A percentile compares a stretch with the other conserved stretches of the same genome.
These are phyloP conservation scores for Idaea dimidiata DNA, from an alignment of 2,888 invertebrate genomes.

Conservation along the genomic window DNA sequence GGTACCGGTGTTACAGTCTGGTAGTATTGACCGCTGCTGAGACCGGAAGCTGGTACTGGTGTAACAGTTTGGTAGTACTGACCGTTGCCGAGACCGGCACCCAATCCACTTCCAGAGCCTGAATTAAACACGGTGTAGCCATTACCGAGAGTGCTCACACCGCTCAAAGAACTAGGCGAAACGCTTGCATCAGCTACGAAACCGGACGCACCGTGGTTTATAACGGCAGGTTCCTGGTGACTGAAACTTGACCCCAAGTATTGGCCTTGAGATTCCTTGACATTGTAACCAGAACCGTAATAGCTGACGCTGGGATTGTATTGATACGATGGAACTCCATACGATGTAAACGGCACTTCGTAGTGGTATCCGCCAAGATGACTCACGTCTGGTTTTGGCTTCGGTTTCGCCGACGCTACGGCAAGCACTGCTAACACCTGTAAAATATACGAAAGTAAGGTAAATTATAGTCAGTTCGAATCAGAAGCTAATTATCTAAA, in stretches of 20 bases:
- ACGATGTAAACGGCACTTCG: conserved; percentile 64
- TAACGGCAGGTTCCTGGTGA: conserved; percentile 13
- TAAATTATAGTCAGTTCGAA: not conserved
- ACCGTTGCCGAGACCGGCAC: conserved; percentile 10
- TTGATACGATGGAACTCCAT: conserved; percentile 61
- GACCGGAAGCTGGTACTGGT: conserved; percentile 12
- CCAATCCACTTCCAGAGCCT: conserved; percentile 3
- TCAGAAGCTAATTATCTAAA: not conserved
- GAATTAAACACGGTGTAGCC: conserved; percentile 4
- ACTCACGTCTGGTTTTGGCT: conserved; percentile 41
- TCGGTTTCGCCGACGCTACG: conserved; percentile 42
- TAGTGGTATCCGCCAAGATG: conserved; percentile 65
- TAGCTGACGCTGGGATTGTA: conserved; percentile 35
- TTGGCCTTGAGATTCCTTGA: conserved; percentile 27
- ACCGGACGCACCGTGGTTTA: conserved; percentile 7
- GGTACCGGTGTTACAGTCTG: conserved; percentile 14
- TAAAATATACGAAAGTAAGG: conserved; percentile 23
- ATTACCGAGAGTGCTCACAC: conserved; percentile 5
- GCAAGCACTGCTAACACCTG: conserved; percentile 57
- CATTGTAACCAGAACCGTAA: conserved; percentile 25
- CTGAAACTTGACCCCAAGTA: conserved; percentile 26
- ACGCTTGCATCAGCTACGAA: conserved; percentile 15
- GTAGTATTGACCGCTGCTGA: conserved; percentile 14
- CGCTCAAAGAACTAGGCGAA: conserved; percentile 13
- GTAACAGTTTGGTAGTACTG: conserved; percentile 17